Base-by-base conservation (phyloP, 2,113 vertebrate genomes). In the Charina bottae region DNA sequence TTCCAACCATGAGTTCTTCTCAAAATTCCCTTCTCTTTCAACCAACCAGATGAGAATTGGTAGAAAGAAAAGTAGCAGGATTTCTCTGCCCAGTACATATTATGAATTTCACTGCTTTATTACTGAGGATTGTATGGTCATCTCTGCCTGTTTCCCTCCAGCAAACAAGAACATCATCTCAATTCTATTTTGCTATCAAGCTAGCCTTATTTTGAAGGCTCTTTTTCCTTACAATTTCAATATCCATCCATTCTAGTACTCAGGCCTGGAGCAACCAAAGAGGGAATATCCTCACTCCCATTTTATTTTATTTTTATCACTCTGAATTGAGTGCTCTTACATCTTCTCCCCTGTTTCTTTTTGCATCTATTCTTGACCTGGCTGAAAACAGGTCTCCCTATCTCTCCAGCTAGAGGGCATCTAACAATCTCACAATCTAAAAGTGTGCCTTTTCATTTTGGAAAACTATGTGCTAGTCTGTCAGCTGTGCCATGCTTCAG, bases 381-480 rank as follows among this genome's bases (percentile, higher is more conserved):
- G 72, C 90, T 92, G 72, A 93, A 94, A 91, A 95, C 89, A 10
- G 94, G 26, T 90, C 95, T 95, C 92, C 56, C 55, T 59, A 37
- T 60, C 37, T 54, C 64, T 28, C 37, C 24, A 83, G 19, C 37
- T 58, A 91, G 90, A 94, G 84, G 96, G 94, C 91, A 94, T 94
- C 92, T 96, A 94, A 54, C 89, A 92, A n/a, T n/a, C n/a, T n/a
- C n/a, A n/a, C n/a, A n/a, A n/a, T n/a, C n/a, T n/a, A n/a, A n/a
- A 94, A 96, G 93, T 92, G 91, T 93, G 78, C 90, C 11, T 95
- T 93, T 95, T 87, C 54, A 33, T 93, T 96, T 92, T 94, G 91
- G 46, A 90, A 89, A 93, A 49, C 19, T 91, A 94, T 92, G 33
- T 60, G 87, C 37, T 89, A 21, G 33, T 33, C 24, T 93, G 78